Evolutionary conservation across 2,797 vertebrate species (phyloP), one percentile per base, ranked within the genome.

Genomic region (Steatocranus sp.): DNA sequence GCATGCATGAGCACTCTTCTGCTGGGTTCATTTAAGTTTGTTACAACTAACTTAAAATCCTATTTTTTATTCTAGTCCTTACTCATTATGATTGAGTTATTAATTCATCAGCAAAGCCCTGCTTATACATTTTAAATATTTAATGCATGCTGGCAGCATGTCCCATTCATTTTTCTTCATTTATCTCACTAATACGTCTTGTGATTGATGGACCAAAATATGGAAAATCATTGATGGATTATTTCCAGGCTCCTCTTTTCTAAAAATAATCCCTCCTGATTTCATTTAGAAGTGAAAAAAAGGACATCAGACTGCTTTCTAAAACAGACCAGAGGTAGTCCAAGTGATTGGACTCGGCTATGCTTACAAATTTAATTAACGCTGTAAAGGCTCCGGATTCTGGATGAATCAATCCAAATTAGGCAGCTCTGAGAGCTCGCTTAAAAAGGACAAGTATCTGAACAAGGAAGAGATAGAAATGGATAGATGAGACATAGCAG

Each of bases 301-400:
- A 6, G 30, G 46, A 36, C 51, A 27, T 76, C 15, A 32, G 66
- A 63, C 82, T 46, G 48, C 36, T 48, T 81, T 76, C 75, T 58
- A 32, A 76, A 23, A 58, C 50, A 76, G 79, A 81, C 51, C 63
- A 36, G 38, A 75, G 8, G 34, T 74, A 86, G 58, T 79, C 68
- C 48, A 83, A 87, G 81, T 79, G 76, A 58, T 76, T 56, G n/a
- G 75, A 79, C 74, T 81, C 25, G 34, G 74, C 77, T 70, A 23
- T 70, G 54, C 79, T 79, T 56, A 66, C 81, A 89, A 87, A 90
- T 87, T 82, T 14, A 91, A 86, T 82, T 87, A 87, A 81, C 3
- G 38, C 80, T 80, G 43, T 32, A 70, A 85, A 81, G 34, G 43
- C 75, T 82, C 38, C 8, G 25, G 11, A 70, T 70, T 78, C 78